These are phyloP conservation scores for Parotia lawesii DNA, from an alignment of 2,113 vertebrate species.

Conservation along the genomic window DNA sequence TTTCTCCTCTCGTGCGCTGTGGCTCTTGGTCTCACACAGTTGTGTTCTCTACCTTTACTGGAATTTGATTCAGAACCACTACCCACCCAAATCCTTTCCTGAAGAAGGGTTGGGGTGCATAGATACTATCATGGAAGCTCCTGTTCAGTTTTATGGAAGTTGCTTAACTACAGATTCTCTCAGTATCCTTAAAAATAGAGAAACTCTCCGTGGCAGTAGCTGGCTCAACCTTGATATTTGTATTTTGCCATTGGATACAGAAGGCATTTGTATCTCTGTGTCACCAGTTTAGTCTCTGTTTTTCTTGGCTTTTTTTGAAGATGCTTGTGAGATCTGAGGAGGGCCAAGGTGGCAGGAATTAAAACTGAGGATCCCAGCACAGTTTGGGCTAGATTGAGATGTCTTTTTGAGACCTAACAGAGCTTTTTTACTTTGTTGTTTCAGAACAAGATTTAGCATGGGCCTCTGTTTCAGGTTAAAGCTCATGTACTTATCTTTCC, in stretches of 20 bases:
- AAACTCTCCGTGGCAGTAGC: background rate
- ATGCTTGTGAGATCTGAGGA: background rate
- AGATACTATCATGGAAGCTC: background rate
- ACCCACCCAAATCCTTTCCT: background rate
- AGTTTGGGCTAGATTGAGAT: background rate
- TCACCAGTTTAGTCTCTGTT: accelerated
- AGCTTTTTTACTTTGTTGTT: background rate
- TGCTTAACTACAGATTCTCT: background rate
- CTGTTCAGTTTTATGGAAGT: background rate
- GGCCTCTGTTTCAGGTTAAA: background rate
- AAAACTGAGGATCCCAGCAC: background rate
- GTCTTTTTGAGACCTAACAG: background rate
- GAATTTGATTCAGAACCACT: background rate
- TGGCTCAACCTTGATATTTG: accelerated
- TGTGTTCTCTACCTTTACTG: background rate
- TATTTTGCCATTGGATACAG: background rate
- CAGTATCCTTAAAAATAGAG: background rate
- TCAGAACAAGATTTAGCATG: background rate
- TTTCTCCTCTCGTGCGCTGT: background rate
- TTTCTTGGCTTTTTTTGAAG: background rate
- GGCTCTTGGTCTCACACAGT: background rate
- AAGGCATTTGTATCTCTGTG: background rate
- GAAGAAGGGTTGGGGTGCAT: background rate
- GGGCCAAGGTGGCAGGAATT: background rate
- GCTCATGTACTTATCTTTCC: background rate